Conservation (phyloP, 2,888 invertebrate genomes). For the Habroteleia sp. region DNA sequence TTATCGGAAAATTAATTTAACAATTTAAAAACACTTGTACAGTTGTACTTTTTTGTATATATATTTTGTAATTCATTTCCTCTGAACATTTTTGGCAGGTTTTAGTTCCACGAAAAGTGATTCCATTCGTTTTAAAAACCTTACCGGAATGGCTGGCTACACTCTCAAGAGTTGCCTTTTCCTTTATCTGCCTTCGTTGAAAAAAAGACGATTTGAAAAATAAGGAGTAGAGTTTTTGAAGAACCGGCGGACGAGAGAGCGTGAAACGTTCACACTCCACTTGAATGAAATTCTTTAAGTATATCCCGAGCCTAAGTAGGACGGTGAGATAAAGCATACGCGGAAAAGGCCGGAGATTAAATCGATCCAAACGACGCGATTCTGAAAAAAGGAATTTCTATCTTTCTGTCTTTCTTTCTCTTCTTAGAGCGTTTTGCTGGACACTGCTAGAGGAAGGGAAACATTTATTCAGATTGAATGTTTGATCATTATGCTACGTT, state of each 20-base stretch:
- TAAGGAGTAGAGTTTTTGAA: slow-evolving; percentile 44
- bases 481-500: slow-evolving; percentile 22
- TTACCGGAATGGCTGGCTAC: slow-evolving; percentile 29
- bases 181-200: slow-evolving; percentile 37
- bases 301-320: slow-evolving; percentile 48
- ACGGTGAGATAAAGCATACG: slow-evolving; percentile 43
- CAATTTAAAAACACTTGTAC: slow-evolving; percentile 9
- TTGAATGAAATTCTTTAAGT: slow-evolving; percentile 55
- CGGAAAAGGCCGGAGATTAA: slow-evolving; percentile 38
- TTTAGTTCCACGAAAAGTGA: slow-evolving; percentile 46
- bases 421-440: background rate
- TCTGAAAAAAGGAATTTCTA: background rate
- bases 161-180: slow-evolving; percentile 51
- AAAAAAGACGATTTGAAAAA: slow-evolving; percentile 40
- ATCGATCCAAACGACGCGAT: slow-evolving; percentile 28
- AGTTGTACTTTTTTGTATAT: slow-evolving; percentile 18
- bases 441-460: background rate
- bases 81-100: slow-evolving; percentile 12
- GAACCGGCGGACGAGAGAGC: slow-evolving; percentile 25
- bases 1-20: slow-evolving; percentile 14
- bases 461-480: slow-evolving; percentile 30
- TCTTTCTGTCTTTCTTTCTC: background rate
- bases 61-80: background rate
- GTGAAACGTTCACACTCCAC: slow-evolving; percentile 56
- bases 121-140: slow-evolving; percentile 49